Base-by-base conservation (phyloP, 2,888 invertebrate species). In the Mechanitis mazaeus region DNA sequence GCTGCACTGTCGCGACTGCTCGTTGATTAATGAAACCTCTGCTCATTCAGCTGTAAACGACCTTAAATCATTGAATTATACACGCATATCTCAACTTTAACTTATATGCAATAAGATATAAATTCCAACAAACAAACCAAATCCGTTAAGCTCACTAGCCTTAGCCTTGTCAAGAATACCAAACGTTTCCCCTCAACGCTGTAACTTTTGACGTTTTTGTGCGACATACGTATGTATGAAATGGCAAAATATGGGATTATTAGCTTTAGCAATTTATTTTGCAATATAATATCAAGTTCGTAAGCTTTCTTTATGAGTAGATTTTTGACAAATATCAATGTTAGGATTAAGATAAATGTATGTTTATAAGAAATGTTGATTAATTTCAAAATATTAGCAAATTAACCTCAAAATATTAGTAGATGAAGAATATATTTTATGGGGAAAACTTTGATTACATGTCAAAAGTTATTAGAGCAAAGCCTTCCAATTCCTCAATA, bases 171-270 rank as follows among this genome's bases (percentile, higher is more conserved):
- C 76, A 78, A 81, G 85, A 87, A 88, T 87, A 88, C 85, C 87
- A 86, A 89, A 84, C 85, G 83, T 84, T 87, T 85, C 87, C 88
- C 89, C 87, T 87, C 86, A 80, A 78, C 84, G 79, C 82, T 84
- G 85, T 87, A 88, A 85, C 88, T 87, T 90, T 90, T 90, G 89
- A 87, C 87, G 87, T 88, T 86, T 88, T 87, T 87, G 87, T 85
- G 82, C 84, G 80, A 82, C 81, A 75, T 73, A 84, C 77, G 80
- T 81, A 86, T 80, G 81, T 80, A 83, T 78, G 84, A 85, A 84
- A 84, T 82, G 81, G 84, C 85, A 81, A 85, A 84, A 86, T 87
- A 85, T 85, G 81, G 84, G 81, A 82, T 83, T 72, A 72, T 72
- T 74, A 68, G 72, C 71, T 69, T 72, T 71, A 63, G 69, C 68